phyloP scores from a whole-genome alignment of 2,888 invertebrate genomes.

The Melitaea athalia region DNA sequence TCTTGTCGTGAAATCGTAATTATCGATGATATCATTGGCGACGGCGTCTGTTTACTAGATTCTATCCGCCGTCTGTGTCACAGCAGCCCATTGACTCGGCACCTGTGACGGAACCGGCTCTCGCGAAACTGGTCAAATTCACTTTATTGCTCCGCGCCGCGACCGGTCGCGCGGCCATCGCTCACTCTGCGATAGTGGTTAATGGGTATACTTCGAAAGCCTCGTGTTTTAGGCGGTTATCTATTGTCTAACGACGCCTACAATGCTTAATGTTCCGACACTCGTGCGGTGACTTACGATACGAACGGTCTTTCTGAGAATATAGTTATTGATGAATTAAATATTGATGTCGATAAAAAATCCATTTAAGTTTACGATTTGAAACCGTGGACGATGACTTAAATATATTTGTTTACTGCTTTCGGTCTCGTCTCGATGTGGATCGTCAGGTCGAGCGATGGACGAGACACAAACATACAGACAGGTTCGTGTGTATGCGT shows the following conservation, averaged over 20 bases:
- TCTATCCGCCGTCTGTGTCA: slow-evolving; percentile 55
- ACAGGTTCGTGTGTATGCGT: slow-evolving; percentile 18
- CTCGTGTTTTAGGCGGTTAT: slow-evolving; percentile 17
- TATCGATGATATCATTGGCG: slow-evolving; percentile 50
- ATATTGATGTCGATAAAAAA: not conserved
- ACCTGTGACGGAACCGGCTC: slow-evolving; percentile 70
- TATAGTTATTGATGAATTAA: not conserved
- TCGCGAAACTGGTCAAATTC: slow-evolving; percentile 69
- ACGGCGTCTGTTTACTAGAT: slow-evolving; percentile 45
- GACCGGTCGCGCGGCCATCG: slow-evolving; percentile 50
- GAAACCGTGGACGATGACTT: not conserved
- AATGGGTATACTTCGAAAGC: slow-evolving; percentile 34
- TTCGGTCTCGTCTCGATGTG: not conserved
- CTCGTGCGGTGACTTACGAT: not conserved
- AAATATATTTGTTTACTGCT: not conserved
- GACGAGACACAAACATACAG: slow-evolving; percentile 6
- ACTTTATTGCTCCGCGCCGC: slow-evolving; percentile 47
- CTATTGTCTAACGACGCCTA: not conserved
- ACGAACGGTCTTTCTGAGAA: not conserved
- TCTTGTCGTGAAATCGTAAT: slow-evolving; percentile 42
- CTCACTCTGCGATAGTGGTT: slow-evolving; percentile 50
- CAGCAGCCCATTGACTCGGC: slow-evolving; percentile 58
- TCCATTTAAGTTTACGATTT: not conserved
- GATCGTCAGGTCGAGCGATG: not conserved
- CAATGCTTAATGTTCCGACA: not conserved